Percentiles rank a stretch among this genome's conserved stretches.
Evolutionary conservation across 2,113 vertebrate genomes (phyloP).

Genomic region (Paramisgurnus dabryanus): DNA sequence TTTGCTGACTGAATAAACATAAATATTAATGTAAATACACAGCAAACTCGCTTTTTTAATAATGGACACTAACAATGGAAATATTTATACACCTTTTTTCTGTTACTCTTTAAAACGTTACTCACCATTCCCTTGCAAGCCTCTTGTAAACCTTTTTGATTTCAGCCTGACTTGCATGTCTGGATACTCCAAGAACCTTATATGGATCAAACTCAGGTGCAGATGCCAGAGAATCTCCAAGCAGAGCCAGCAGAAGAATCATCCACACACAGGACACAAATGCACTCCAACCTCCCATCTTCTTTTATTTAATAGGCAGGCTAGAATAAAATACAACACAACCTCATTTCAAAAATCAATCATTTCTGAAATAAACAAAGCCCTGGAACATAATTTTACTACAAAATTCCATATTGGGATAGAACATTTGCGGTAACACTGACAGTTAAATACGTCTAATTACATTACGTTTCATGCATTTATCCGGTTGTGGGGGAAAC

Average conservation of each 20-base stretch:
- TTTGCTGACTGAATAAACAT: too few species aligned
- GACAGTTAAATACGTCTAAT: too few species aligned
- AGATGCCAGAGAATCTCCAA: constrained; percentile 63
- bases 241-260: constrained; percentile 73
- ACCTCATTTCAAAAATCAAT: not conserved
- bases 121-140: constrained; percentile 91
- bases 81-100: too few species aligned
- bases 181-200: constrained; percentile 83
- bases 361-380: not conserved
- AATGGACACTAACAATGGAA: too few species aligned
- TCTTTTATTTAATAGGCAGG: not conserved
- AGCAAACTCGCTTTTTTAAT: too few species aligned
- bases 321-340: not conserved
- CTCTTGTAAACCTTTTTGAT: constrained; percentile 94
- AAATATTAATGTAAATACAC: too few species aligned
- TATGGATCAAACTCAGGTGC: constrained; percentile 87
- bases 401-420: too few species aligned
- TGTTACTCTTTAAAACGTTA: not conserved
- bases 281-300: constrained; percentile 26
- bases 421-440: too few species aligned
- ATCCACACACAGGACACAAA: constrained; percentile 39
- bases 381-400: too few species aligned
- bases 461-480: too few species aligned
- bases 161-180: constrained; percentile 84
- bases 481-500: too few species aligned